Conservation (phyloP, 2,797 vertebrate genomes). For the Danio jaintianensis region DNA sequence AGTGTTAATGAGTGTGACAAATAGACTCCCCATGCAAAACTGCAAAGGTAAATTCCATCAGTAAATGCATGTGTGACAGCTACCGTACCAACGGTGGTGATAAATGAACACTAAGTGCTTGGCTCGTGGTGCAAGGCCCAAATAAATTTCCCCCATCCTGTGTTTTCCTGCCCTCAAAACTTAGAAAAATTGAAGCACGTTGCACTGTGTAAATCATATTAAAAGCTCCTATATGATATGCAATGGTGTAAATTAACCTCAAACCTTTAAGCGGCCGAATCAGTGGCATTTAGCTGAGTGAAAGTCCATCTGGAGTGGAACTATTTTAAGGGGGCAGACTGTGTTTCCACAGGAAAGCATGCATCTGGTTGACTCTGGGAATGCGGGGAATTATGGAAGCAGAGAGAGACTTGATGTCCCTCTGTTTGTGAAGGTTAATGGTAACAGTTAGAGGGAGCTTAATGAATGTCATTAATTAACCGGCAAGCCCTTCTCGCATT, state of each 20-base stretch:
- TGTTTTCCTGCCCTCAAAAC: slow-evolving; percentile 66
- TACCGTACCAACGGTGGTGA: slow-evolving; percentile 67
- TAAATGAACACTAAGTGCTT: slow-evolving; percentile 73
- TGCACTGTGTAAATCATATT: slow-evolving; percentile 66
- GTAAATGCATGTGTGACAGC: slow-evolving; percentile 70
- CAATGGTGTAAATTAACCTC: slow-evolving; percentile 64
- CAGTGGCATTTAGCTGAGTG: slow-evolving; percentile 54
- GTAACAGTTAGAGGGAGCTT: slow-evolving; percentile 55
- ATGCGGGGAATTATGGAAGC: slow-evolving; percentile 28
- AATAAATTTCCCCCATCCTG: slow-evolving; percentile 62
- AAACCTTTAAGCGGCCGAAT: slow-evolving; percentile 47
- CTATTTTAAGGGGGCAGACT: slow-evolving; percentile 55
- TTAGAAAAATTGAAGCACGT: slow-evolving; percentile 58
- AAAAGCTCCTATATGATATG: slow-evolving; percentile 65
- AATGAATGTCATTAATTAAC: slow-evolving; percentile 63
- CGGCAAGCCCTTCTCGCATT: slow-evolving; percentile 52
- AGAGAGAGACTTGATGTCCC: slow-evolving; percentile 24
- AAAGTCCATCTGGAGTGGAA: slow-evolving; percentile 63
- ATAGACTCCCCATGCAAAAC: slow-evolving; percentile 74
- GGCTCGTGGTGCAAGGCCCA: slow-evolving; percentile 62
- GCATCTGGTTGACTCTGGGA: slow-evolving; percentile 41
- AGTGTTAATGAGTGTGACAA: slow-evolving; percentile 74
- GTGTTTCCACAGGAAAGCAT: slow-evolving; percentile 44
- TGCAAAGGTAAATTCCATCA: slow-evolving; percentile 75
- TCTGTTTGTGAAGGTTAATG: slow-evolving; percentile 63